Evolutionary conservation across 2,113 vertebrate species (phyloP), one percentile per base, ranked within the genome.

Genomic region (Bujurquina vittata): DNA sequence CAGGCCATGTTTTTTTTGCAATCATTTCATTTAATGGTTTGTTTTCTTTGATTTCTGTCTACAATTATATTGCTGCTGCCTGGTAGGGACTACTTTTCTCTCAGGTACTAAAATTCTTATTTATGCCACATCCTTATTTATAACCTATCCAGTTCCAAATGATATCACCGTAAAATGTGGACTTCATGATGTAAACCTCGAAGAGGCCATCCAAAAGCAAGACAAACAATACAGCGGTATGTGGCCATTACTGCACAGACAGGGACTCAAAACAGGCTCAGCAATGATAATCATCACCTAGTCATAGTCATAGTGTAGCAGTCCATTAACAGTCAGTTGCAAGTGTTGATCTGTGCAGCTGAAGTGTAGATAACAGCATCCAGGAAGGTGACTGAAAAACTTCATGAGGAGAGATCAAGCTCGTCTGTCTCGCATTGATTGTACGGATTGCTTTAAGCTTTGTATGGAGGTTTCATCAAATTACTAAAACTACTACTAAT

Each of bases 361-460:
- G 65, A 69, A 65, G 61, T 72, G 62, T 40, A 69, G 85, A 84
- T 58, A 54, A 77, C 52, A 52, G 52, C 78, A 79, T 84, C 54
- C 79, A 43, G 20, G 29, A 72, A 37, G 61, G 75, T 63, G 61
- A 85, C 77, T 3, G 17, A 82, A 61, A 35, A 80, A 60, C 55
- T 43, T 89, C 83, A 74, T 82, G 23, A 77, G 58, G 46, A 43
- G 29, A 59, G 40, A 88, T 90, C 65, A 77, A 76, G 89, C 40
- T 65, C 14, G 4, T 18, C 23, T 4, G 1, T 58, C 74, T 85
- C 63, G 86, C 46, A 20, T 40, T 82, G 60, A 85, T 75, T 80
- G 33, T n/a, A 46, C n/a, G 61, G 61, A 93, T 91, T 87, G 88
- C 90, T 92, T 93, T 85, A 57, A 83, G 85, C 82, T 86, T 83